Evolutionary conservation across 2,113 vertebrate genomes (phyloP).

Genomic region (Physeter macrocephalus): DNA sequence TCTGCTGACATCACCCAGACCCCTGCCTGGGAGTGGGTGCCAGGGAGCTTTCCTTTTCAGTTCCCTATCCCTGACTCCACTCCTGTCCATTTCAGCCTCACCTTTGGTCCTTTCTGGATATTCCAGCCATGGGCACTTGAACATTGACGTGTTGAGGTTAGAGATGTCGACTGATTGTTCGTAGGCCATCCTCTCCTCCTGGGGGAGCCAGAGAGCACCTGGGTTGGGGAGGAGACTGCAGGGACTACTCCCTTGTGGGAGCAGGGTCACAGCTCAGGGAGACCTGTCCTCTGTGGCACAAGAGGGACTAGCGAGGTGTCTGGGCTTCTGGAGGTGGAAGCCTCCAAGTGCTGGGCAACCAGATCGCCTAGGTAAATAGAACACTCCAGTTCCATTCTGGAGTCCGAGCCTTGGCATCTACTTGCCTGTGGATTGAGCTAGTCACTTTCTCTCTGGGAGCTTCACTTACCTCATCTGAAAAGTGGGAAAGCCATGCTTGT

Average conservation of each 20-base stretch:
- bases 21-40: neutral
- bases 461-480: neutral
- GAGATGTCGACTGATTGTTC: neutral
- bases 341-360: neutral
- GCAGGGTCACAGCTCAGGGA: neutral
- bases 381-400: slow-evolving; percentile 2
- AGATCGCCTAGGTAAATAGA: slow-evolving; percentile 52
- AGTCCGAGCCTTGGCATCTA: neutral
- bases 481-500: neutral
- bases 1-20: neutral
- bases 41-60: neutral
- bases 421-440: neutral
- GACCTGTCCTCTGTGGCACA: neutral
- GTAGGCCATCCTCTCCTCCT: neutral
- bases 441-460: neutral
- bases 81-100: slow-evolving; percentile 22
- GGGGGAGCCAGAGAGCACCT: neutral
- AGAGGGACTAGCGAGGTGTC: neutral
- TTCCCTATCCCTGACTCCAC: neutral
- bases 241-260: neutral
- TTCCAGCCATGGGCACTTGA: slow-evolving; percentile 53
- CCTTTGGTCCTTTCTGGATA: slow-evolving; percentile 40
- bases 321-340: neutral
- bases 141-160: neutral
- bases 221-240: neutral